These are phyloP conservation scores for Macroteleia sp. DNA, from an alignment of 2,888 invertebrate species.

Conservation along the genomic window DNA sequence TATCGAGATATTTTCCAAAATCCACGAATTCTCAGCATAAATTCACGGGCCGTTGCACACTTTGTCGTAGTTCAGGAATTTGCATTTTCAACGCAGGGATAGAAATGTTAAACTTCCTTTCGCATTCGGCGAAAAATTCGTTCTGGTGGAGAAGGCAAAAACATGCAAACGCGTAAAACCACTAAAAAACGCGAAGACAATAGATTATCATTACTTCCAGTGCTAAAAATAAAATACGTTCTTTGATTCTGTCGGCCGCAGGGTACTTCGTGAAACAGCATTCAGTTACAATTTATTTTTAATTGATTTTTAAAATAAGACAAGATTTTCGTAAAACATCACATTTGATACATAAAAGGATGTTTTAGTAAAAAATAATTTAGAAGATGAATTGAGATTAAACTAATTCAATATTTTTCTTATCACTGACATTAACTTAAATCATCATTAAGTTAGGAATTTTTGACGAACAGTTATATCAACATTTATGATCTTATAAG, in stretches of 20 bases:
- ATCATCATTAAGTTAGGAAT: too few species aligned
- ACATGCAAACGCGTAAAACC: constrained; percentile 40
- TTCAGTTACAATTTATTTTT: too few species aligned
- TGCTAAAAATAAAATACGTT: constrained; percentile 31
- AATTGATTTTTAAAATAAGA: too few species aligned
- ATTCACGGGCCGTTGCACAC: constrained; percentile 33
- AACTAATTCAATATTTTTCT: too few species aligned
- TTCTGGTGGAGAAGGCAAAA: constrained; percentile 11
- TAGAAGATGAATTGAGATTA: too few species aligned
- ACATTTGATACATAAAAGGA: too few species aligned
- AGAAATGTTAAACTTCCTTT: constrained; percentile 35
- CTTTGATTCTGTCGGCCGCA: constrained; percentile 18
- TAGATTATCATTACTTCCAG: constrained; percentile 41
- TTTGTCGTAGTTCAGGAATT: constrained; percentile 44
- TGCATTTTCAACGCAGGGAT: constrained; percentile 18
- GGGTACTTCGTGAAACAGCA: constrained; percentile 3
- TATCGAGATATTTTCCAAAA: constrained; percentile 32
- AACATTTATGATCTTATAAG: too few species aligned
- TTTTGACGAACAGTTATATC: too few species aligned
- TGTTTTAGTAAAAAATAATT: too few species aligned
- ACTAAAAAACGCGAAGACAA: constrained; percentile 39
- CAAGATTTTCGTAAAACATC: too few species aligned
- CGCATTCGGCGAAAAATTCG: constrained; percentile 25
- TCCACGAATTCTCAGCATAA: constrained; percentile 29
- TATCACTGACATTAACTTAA: too few species aligned